phyloP scores from a whole-genome alignment of 2,888 invertebrate species.

The Hydriomena furcata region DNA sequence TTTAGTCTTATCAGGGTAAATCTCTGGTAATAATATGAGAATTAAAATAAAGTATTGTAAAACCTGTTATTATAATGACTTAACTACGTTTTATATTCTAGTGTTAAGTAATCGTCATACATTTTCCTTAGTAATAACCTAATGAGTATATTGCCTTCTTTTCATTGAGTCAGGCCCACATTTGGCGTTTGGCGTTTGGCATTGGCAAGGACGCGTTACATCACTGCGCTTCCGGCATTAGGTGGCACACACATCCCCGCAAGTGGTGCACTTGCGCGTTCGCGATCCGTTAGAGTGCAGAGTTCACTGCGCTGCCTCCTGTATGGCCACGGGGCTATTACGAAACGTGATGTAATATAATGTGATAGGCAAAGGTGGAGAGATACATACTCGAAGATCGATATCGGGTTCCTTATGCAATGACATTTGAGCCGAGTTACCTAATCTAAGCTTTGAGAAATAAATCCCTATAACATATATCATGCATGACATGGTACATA shows the following conservation, averaged over 20 bases:
- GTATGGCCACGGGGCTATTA: neutral
- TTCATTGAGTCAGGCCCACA: too few species aligned
- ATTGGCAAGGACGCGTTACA: constrained; percentile 23
- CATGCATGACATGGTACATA: neutral
- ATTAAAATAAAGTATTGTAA: too few species aligned
- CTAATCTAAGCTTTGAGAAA: constrained; percentile 10
- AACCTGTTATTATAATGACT: too few species aligned
- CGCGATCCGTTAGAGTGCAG: neutral
- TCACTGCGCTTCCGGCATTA: too few species aligned
- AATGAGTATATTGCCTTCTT: too few species aligned
- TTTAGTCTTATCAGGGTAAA: too few species aligned
- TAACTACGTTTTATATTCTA: too few species aligned
- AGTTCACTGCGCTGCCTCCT: neutral
- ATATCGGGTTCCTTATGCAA: constrained; percentile 22
- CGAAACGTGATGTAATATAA: neutral
- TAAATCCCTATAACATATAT: constrained; percentile 7
- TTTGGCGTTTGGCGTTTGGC: constrained; percentile 1
- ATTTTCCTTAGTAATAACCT: too few species aligned
- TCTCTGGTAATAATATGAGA: too few species aligned
- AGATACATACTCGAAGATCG: constrained; percentile 10
- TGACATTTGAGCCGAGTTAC: constrained; percentile 10
- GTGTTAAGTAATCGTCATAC: too few species aligned
- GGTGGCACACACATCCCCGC: neutral
- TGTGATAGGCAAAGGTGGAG: neutral
- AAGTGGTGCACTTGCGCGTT: neutral